Evolutionary conservation across 37 sponge, comb jelly and placozoan species (phyloP), one percentile per base, ranked within the genome.

Genomic region (Lycopodina hypogea): DNA sequence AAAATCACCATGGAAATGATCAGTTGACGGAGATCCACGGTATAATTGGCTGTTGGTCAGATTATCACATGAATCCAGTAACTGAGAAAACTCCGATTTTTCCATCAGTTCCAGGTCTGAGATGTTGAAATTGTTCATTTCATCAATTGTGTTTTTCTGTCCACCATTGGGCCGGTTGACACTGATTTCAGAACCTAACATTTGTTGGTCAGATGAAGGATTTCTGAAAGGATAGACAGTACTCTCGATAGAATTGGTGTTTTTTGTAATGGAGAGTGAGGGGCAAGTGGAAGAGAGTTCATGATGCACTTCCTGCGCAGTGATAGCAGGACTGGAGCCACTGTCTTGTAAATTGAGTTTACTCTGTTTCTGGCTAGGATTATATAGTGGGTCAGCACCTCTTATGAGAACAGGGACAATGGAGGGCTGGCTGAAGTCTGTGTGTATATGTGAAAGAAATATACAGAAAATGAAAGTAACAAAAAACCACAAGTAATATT

Each of bases 11-110:
- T 85, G 79, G 52, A 78, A 78, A 29, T 62, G 63, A 1, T 85
- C 85, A 24, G 71, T 78, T 39, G 55, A 50, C 0, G 78, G 79
- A 53, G 85, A 85, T 33, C 78, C 79, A 9, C 79, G 85, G 26
- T 85, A 72, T n/a, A 76, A 81, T 22, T 64, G 71, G 32, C 67
- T 66, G 48, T 56, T 30, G 29, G 23, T n/a, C 9, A 42, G 15
- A 19, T 35, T 56, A 2, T 36, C 69, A 22, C 61, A 76, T 19
- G 33, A 37, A n/a, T 80, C 23, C 19, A 69, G 29, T 26, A 59
- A 50, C 3, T 61, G 75, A 1, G 75, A 69, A 28, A 68, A 9
- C 34, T 38, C 69, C 19, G 60, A 42, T 0, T 26, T 22, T 4
- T 42, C 61, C 29, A 29, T 62, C 45, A 60, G 67, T 35, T 83